Evolutionary conservation across 2,113 vertebrate genomes (phyloP).

Genomic region (Pygoscelis antarcticus): DNA sequence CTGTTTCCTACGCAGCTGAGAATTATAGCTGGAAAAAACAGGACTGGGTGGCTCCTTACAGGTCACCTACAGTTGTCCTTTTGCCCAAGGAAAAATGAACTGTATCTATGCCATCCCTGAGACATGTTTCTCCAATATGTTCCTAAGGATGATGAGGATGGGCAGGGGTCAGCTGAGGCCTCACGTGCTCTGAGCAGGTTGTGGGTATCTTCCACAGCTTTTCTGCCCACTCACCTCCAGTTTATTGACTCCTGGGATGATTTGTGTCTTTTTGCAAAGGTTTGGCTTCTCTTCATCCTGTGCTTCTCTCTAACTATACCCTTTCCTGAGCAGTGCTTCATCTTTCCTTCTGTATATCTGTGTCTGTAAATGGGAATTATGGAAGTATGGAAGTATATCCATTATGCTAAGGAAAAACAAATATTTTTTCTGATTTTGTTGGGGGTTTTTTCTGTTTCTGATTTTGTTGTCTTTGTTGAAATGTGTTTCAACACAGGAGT

Average conservation of each 20-base stretch:
- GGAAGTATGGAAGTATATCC: neutral
- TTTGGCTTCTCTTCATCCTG: neutral
- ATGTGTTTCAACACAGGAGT: neutral
- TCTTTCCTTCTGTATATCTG: neutral
- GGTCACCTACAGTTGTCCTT: neutral
- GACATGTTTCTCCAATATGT: neutral
- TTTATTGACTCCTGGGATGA: neutral
- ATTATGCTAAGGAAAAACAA: neutral
- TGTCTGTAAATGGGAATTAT: neutral
- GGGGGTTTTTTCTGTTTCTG: neutral
- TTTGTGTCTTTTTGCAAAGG: neutral
- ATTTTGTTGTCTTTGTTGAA: neutral
- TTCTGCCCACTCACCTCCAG: neutral
- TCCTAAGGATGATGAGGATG: neutral
- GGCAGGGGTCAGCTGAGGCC: neutral
- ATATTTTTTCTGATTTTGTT: neutral
- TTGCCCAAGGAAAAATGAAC: neutral
- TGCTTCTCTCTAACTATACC: neutral
- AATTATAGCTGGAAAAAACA: neutral
- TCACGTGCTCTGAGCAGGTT: neutral
- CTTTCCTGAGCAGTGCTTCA: neutral
- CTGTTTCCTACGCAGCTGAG: neutral
- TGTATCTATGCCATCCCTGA: neutral
- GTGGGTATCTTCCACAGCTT: neutral
- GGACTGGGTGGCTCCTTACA: neutral